Evolutionary conservation across 2,888 invertebrate species (phyloP), one percentile per base, ranked within the genome.

Genomic region (Dorcus hopei): DNA sequence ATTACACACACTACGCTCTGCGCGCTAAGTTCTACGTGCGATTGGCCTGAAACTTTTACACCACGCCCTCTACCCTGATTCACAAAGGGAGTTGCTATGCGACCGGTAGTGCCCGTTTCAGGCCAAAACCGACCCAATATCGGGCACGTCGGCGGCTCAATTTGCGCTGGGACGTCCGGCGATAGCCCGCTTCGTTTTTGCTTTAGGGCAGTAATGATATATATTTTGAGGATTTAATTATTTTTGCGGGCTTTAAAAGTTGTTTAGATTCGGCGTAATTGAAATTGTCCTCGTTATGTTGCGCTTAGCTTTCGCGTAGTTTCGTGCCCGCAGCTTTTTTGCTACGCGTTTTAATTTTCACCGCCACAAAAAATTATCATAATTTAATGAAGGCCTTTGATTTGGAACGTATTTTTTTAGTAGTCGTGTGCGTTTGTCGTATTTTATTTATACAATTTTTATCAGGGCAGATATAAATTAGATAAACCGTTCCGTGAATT

Each of bases 1-100:
- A 76, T 76, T 77, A 78, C 78, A 76, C 77, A 75, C 74, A 71
- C 68, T 65, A 68, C 70, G 70, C 70, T 62, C 68, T 74, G 77
- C 75, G 76, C 76, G 74, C 64, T 64, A 66, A 70, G 65, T 58
- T 62, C 61, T 49, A 41, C 39, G 52, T 65, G 53, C 61, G 64
- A 78, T 78, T 78, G 77, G 78, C 49, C 57, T 61, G 67, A 66
- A 69, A 70, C 59, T 70, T 68, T 63, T 47, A 43, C 11, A 57
- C 70, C 63, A 63, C 69, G 67, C 69, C 69, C 58, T 39, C 61
- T 53, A 63, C 64, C 59, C 68, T 61, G 63, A 66, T 63, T 59
- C 57, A 61, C 58, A 58, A 59, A 61, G 66, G 66, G 67, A 67
- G 68, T 66, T 66, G 68, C 69, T 65, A 62, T 49, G 66, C 60